These are phyloP conservation scores for Lates calcarifer DNA, from an alignment of 2,113 vertebrate species.

Conservation along the genomic window DNA sequence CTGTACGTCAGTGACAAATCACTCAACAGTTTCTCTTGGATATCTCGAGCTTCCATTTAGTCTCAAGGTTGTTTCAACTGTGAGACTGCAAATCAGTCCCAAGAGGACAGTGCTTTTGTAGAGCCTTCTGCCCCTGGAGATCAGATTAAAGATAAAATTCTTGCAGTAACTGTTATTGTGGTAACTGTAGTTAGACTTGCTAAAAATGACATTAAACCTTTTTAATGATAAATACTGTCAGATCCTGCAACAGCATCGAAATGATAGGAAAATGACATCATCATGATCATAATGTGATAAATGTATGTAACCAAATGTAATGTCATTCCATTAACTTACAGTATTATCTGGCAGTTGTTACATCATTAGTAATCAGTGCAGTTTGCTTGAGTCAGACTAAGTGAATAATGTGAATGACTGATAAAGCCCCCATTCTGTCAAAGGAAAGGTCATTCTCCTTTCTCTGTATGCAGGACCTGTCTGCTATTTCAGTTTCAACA, in stretches of 20 bases:
- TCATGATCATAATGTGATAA: neutral
- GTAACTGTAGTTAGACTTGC: neutral
- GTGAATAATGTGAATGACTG: slow-evolving; percentile 41
- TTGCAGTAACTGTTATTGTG: neutral
- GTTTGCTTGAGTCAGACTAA: slow-evolving; percentile 20
- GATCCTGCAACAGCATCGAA: neutral
- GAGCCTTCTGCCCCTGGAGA: slow-evolving; percentile 2
- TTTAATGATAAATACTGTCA: neutral
- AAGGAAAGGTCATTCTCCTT: slow-evolving; percentile 46
- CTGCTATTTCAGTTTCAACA: slow-evolving; percentile 1
- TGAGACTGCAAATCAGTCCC: neutral
- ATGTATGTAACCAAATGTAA: neutral
- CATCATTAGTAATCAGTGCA: slow-evolving; percentile 27
- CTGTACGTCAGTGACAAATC: slow-evolving; percentile 15
- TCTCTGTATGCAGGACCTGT: slow-evolving; percentile 9
- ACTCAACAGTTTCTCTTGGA: slow-evolving; percentile 30
- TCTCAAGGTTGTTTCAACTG: neutral
- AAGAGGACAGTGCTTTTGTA: neutral
- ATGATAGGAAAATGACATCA: neutral
- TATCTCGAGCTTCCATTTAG: neutral
- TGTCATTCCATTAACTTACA: neutral
- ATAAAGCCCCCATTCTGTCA: slow-evolving; percentile 47
- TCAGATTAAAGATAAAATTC: slow-evolving; percentile 23
- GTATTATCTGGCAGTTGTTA: neutral
- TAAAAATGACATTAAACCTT: slow-evolving; percentile 1